Percentiles rank a stretch among this genome's conserved stretches.
phyloP scores from a whole-genome alignment of 2,113 vertebrate genomes.

The Columbina picui region DNA sequence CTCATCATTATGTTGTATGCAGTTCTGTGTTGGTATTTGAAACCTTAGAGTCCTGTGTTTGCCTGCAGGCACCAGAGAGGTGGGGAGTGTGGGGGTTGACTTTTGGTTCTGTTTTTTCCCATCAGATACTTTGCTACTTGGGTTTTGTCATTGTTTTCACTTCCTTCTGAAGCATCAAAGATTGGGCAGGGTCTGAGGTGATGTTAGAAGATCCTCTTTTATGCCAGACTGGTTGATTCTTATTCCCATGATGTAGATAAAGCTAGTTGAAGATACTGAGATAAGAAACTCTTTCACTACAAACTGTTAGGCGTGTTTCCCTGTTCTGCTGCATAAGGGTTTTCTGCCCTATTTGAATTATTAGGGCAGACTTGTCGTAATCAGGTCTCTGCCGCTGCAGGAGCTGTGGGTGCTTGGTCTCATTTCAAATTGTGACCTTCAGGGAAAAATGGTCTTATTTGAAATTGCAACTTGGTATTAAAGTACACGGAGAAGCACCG shows the following conservation, averaged over 20 bases:
- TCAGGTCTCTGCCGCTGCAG: not conserved
- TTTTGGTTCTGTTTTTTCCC: not conserved
- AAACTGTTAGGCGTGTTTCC: not conserved
- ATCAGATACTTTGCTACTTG: not conserved
- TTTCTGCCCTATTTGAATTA: not conserved
- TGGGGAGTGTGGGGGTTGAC: rapidly evolving
- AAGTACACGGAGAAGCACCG: not conserved
- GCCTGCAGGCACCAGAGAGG: not conserved
- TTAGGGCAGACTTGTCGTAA: not conserved
- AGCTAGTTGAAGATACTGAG: not conserved
- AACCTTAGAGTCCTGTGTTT: not conserved
- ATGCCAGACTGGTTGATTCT: not conserved
- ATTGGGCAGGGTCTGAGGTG: not conserved
- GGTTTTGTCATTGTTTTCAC: not conserved
- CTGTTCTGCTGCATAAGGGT: not conserved
- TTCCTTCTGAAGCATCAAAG: not conserved
- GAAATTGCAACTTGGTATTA: not conserved
- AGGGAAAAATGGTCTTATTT: not conserved
- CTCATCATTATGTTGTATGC: not conserved
- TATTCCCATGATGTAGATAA: not conserved
- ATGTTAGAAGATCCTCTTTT: not conserved
- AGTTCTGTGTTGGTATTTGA: not conserved
- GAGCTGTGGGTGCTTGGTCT: not conserved
- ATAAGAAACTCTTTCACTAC: not conserved
- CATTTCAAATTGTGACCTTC: not conserved